A percentile compares a stretch with the other conserved stretches of the same genome.
Conservation (phyloP, 2,113 vertebrate species). For the Pholis gunnellus region DNA sequence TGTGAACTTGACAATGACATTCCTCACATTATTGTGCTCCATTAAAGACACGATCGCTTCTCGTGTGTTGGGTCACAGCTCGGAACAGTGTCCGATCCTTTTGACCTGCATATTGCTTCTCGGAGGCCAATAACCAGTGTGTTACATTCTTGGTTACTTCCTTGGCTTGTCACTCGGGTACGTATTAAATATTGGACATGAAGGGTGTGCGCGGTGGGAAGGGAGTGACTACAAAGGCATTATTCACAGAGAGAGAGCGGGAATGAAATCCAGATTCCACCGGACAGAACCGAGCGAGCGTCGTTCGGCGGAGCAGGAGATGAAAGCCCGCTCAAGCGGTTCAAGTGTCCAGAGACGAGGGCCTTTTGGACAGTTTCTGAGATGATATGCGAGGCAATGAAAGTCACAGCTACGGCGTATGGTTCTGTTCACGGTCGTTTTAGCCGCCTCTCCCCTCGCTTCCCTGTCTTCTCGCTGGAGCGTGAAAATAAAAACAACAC, state of each 20-base stretch:
- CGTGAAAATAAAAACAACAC: constrained; percentile 74
- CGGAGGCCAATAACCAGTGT: constrained; percentile 69
- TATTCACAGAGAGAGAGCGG: constrained; percentile 64
- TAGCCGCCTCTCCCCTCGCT: constrained; percentile 43
- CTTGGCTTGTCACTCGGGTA: constrained; percentile 78
- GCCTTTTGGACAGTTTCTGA: constrained; percentile 50
- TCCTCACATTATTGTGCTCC: constrained; percentile 58
- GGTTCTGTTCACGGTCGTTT: constrained; percentile 74
- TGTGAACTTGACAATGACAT: constrained; percentile 74
- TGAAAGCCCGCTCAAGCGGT: constrained; percentile 56
- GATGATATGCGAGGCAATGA: constrained; percentile 65
- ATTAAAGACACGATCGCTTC: constrained; percentile 62
- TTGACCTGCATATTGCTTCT: constrained; percentile 76
- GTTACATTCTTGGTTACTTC: constrained; percentile 78
- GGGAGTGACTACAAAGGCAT: constrained; percentile 69
- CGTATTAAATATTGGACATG: constrained; percentile 69
- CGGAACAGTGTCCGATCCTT: constrained; percentile 50
- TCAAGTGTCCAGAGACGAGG: constrained; percentile 64
- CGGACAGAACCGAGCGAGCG: constrained; percentile 42
- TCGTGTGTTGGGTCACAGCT: constrained; percentile 40
- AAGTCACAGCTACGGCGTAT: constrained; percentile 73
- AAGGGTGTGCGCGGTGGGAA: constrained; percentile 56
- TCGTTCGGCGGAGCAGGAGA: constrained; percentile 57
- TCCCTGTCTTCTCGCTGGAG: constrained; percentile 58
- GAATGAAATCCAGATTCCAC: constrained; percentile 75